These are phyloP conservation scores for Saimiri boliviensis DNA, from an alignment of 2,113 vertebrate genomes.

Conservation along the genomic window DNA sequence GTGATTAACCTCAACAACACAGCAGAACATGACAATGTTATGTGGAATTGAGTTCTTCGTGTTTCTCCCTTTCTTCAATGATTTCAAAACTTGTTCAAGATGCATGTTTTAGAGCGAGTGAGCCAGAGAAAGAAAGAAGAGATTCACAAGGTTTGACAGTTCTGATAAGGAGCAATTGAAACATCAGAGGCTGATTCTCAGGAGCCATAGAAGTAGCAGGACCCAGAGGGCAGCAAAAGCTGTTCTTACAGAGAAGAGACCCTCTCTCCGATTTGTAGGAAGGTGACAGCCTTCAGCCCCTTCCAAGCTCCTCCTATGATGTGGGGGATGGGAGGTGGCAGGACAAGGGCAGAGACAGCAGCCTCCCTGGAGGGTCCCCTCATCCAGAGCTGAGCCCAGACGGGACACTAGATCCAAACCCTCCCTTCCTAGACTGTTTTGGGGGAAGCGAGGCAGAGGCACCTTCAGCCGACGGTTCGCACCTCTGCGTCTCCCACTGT, in stretches of 20 bases:
- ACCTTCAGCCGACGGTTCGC: background rate
- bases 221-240: background rate
- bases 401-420: too few relatives aligned
- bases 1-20: background rate
- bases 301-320: background rate
- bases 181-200: background rate
- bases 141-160: background rate
- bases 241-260: background rate
- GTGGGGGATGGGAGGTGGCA: background rate
- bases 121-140: background rate
- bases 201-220: background rate
- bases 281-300: background rate
- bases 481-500: constrained; percentile 18
- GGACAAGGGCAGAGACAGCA: background rate
- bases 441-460: background rate
- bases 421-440: background rate
- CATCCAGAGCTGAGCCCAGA: background rate
- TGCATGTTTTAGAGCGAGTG: background rate
- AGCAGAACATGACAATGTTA: background rate
- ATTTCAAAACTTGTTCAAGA: constrained; percentile 2
- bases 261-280: background rate
- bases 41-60: background rate
- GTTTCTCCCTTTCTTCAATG: background rate
- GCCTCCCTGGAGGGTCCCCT: background rate
- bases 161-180: background rate